These are phyloP conservation scores for Bombus consobrinus DNA, from an alignment of 1,140 invertebrate genomes.

Conservation along the genomic window DNA sequence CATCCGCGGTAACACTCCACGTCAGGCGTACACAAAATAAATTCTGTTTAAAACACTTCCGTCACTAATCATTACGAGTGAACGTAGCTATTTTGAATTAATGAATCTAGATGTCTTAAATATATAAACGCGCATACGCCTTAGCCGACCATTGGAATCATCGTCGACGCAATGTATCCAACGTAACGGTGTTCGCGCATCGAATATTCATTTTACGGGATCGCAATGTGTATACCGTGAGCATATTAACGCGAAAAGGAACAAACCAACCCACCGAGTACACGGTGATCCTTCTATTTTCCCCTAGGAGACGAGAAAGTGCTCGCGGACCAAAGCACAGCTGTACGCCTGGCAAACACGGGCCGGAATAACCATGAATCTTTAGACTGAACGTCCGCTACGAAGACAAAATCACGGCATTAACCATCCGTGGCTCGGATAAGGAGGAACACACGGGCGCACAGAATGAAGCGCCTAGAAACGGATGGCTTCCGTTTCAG, in stretches of 20 bases:
- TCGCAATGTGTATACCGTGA: background rate
- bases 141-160: no score
- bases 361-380: constrained; percentile 37
- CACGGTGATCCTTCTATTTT: constrained; percentile 10
- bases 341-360: background rate
- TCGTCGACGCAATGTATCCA: no score
- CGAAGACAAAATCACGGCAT: constrained; percentile 51
- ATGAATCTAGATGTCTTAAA: no score
- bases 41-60: no score
- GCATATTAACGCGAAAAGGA: background rate
- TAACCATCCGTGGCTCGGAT: constrained; percentile 43
- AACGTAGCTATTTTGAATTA: no score
- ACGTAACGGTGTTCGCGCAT: background rate
- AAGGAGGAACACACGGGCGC: constrained; percentile 26
- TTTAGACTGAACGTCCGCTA: constrained; percentile 30
- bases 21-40: background rate
- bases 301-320: background rate
- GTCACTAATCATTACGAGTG: no score
- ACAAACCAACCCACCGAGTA: background rate
- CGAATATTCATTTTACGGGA: background rate
- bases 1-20: background rate
- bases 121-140: no score
- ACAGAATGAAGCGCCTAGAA: constrained; percentile 58
- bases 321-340: background rate
- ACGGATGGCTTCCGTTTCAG: constrained; percentile 65